A percentile compares a stretch with the other conserved stretches of the same genome.
These are phyloP conservation scores for Psettodes erumei DNA, from an alignment of 2,113 vertebrate genomes.

Conservation along the genomic window DNA sequence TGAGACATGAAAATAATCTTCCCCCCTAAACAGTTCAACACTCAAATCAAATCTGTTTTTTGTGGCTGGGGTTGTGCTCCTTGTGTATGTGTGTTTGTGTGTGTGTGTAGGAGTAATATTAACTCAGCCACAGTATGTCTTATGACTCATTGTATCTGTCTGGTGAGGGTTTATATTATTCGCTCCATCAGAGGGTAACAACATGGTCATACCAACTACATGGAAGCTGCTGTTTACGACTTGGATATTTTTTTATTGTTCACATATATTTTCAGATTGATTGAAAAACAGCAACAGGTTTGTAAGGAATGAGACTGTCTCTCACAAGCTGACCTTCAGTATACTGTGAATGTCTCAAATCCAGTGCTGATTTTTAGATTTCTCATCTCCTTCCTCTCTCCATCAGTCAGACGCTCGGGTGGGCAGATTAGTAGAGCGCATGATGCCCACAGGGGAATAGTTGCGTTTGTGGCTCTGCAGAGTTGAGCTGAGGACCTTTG, in stretches of 20 bases:
- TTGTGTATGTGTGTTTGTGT: slow-evolving; percentile 11
- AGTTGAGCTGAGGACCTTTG: slow-evolving; percentile 44
- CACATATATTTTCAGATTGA: background rate
- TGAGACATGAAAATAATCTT: slow-evolving; percentile 23
- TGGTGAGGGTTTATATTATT: slow-evolving; percentile 44
- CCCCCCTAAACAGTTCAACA: background rate
- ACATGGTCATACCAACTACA: background rate
- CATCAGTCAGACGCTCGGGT: slow-evolving; percentile 42
- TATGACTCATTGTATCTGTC: slow-evolving; percentile 60
- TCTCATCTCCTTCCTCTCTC: slow-evolving; percentile 6
- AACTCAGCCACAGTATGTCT: slow-evolving; percentile 45
- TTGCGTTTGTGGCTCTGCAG: slow-evolving; percentile 56
- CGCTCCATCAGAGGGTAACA: slow-evolving; percentile 14
- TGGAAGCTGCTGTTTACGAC: slow-evolving; percentile 1
- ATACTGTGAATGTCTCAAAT: background rate
- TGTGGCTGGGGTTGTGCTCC: slow-evolving; percentile 24
- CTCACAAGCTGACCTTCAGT: background rate
- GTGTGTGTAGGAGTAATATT: slow-evolving; percentile 42
- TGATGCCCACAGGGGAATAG: slow-evolving; percentile 55
- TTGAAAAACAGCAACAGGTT: background rate
- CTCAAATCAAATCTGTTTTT: slow-evolving; percentile 27
- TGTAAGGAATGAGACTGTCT: background rate
- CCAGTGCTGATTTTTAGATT: background rate
- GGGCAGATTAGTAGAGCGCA: slow-evolving; percentile 65
- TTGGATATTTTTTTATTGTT: background rate